Evolutionary conservation across 2,888 invertebrate species (phyloP).

Genomic region (Apomyelois bistriatella): DNA sequence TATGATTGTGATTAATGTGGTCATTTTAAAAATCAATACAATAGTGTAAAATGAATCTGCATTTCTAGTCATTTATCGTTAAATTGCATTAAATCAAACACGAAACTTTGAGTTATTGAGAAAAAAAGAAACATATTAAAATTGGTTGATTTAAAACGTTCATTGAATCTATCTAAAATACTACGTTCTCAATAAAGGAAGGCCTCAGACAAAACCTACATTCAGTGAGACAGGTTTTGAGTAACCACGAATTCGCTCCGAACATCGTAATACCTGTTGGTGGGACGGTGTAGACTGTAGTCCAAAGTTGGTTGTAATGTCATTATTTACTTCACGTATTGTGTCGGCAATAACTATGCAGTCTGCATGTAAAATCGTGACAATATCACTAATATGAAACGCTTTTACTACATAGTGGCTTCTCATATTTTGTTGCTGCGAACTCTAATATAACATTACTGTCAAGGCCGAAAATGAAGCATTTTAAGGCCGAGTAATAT

Average conservation of each 20-base stretch:
- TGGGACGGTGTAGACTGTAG: slow-evolving; percentile 13
- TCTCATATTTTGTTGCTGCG: not conserved
- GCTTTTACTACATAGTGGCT: not conserved
- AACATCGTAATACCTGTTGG: slow-evolving; percentile 7
- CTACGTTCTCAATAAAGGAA: too few species aligned
- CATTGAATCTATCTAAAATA: too few species aligned
- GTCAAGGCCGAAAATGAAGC: too few species aligned
- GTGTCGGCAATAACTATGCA: slow-evolving; percentile 23
- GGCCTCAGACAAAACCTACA: too few species aligned
- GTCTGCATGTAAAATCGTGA: slow-evolving; percentile 28
- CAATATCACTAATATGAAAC: slow-evolving; percentile 22
- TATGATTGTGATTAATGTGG: slow-evolving; percentile 25
- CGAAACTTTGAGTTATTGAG: too few species aligned
- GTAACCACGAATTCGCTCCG: not conserved
- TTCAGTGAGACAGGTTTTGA: too few species aligned
- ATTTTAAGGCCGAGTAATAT: too few species aligned
- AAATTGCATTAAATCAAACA: too few species aligned
- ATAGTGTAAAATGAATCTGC: not conserved
- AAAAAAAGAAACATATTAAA: too few species aligned
- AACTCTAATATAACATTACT: too few species aligned
- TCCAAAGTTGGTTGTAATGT: slow-evolving; percentile 15
- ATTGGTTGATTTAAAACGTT: too few species aligned
- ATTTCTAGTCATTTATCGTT: too few species aligned
- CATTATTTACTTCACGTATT: slow-evolving; percentile 19
- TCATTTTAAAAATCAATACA: slow-evolving; percentile 25